Conservation (phyloP, 2,113 vertebrate genomes). For the Chloropsis hardwickii region DNA sequence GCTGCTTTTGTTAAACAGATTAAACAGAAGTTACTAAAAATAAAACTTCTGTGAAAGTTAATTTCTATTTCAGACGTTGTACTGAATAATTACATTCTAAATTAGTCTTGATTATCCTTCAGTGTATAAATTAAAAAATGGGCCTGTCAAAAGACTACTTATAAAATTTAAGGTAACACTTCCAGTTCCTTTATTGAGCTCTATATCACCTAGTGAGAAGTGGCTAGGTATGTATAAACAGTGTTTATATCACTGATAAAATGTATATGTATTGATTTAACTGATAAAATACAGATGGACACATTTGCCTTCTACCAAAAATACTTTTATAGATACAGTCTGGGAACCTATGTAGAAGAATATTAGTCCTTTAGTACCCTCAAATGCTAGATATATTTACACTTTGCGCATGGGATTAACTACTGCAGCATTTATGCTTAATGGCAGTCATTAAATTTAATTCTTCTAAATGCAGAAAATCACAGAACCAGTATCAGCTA, state of each 20-base stretch:
- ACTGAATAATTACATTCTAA: conserved; percentile 27
- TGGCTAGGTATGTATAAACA: background rate
- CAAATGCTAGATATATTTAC: background rate
- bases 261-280: background rate
- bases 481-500: background rate
- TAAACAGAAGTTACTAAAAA: background rate
- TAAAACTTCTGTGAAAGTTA: background rate
- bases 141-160: background rate
- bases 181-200: background rate
- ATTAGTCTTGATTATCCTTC: background rate
- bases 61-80: background rate
- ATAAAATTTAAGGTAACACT: background rate
- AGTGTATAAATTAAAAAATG: background rate
- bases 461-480: background rate
- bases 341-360: background rate
- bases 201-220: background rate
- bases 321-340: background rate
- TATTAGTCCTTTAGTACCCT: background rate
- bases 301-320: background rate
- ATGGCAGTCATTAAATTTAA: background rate
- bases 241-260: background rate
- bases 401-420: background rate
- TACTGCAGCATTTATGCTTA: background rate
- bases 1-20: background rate
- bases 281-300: background rate